Evolutionary conservation across 2,113 vertebrate species (phyloP), one percentile per base, ranked within the genome.

Genomic region (Apeltes quadracus): DNA sequence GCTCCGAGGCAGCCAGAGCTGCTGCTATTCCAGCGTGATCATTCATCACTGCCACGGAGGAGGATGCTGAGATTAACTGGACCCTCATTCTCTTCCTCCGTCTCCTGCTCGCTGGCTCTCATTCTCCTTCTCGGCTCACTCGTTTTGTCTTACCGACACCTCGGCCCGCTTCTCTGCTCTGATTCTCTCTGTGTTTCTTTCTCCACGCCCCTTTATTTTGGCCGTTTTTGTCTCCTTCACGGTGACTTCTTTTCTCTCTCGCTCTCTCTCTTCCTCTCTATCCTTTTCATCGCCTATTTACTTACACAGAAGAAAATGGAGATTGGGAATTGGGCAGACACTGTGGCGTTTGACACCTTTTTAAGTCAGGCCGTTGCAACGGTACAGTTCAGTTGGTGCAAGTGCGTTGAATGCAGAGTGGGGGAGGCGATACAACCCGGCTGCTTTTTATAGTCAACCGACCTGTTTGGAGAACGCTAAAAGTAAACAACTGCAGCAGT

Each of bases 61-160:
- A 89, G 86, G 90, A 90, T 80, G 82, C 81, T 85, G 74, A 90
- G 91, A 93, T 93, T 75, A 92, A 90, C 86, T 83, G 75, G 82
- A 84, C 83, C 78, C 74, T 88, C 75, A 44, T 58, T 85, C 58
- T 82, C 72, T 70, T 67, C 54, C 79, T 61, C 57, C 39, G 63
- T 82, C 78, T 86, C 34, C 0, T 62, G 70, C 62, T 81, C 85
- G 23, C 64, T 67, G 61, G 34, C 76, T 77, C 43, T 72, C 48
- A 58, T 74, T 74, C 70, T 84, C 51, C 32, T 6, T 69, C 55
- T 65, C 54, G 27, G 61, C 50, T 2, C 48, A 69, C 77, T 39
- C 51, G 75, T 79, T 81, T 75, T 85, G 62, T 87, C 72, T 88
- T 16, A 22, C 86, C 51, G 18, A 73, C 63, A 66, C 72, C 79